These are phyloP conservation scores for Taxidea taxus DNA, from an alignment of 2,113 vertebrate species.

Conservation along the genomic window DNA sequence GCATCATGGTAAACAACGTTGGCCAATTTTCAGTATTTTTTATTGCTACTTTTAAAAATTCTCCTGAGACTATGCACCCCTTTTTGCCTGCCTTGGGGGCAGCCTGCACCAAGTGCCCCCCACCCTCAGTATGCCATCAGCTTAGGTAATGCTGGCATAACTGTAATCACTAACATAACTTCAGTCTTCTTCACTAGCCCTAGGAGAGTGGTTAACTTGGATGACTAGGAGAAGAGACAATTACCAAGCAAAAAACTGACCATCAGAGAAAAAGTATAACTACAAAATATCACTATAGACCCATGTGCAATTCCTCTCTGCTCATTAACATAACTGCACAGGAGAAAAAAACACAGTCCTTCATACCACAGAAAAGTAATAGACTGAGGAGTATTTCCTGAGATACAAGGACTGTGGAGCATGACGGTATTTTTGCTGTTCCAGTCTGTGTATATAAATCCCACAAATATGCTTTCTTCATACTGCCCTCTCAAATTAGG, in stretches of 20 bases:
- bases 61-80: neutral
- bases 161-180: neutral
- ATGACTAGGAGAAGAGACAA: neutral
- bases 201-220: neutral
- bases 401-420: neutral
- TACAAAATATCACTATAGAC: neutral
- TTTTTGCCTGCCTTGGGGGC: neutral
- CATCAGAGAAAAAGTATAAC: neutral
- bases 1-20: neutral
- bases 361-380: neutral
- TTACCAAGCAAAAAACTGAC: neutral
- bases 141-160: neutral
- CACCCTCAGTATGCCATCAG: neutral
- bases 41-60: neutral
- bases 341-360: neutral
- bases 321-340: neutral
- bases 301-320: neutral
- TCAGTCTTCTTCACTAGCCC: neutral
- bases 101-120: neutral
- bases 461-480: neutral
- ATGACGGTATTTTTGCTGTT: neutral
- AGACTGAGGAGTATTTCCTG: neutral
- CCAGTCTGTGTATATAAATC: neutral
- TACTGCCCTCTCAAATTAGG: neutral
- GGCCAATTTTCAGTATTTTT: neutral